Base-by-base conservation (phyloP, 2,113 vertebrate species). In the Rhea americana region DNA sequence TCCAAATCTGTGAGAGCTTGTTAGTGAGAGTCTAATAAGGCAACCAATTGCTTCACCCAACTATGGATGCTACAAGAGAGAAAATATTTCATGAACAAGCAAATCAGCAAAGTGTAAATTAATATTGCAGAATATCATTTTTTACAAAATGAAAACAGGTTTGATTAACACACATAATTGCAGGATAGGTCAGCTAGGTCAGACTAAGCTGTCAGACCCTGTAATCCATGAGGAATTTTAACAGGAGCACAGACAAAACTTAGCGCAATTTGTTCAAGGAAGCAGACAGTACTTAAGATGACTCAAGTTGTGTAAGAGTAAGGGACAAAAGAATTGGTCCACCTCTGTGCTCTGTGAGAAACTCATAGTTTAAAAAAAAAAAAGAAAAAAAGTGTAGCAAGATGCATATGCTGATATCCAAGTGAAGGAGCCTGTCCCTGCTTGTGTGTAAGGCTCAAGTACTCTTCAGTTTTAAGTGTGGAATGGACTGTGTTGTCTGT, bases 91-190 rank as follows among this genome's bases (percentile, higher is more conserved):
- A 82, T 51, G 58, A 25, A 72, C 43, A 93, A 94, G 93, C 81
- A 91, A 95, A 76, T 28, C 62, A 89, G 93, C 91, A 91, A 92
- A 96, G 89, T 37, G 39, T 56, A 73, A 87, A 47, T 47, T 47
- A 47, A 81, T 84, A 96, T 81, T 68, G 86, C 93, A 93, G 92
- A 61, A 65, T 62, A 25, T 3, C 11, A 26, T 21, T 93, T 47
- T 77, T 84, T 56, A 63, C 26, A 92, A 79, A 78, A 94, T 92
- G 84, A 95, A 96, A 91, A 89, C n/a, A 45, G 66, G 32, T 85
- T 70, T 70, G 45, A 15, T 89, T 39, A 85, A 77, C 47, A 91
- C 41, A 47, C 82, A 74, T 77, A 71, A 82, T 66, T 93, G 35
- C 77, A 85, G 48, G 20, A 79, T n/a, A 21, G 59, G 78, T 89